Base-by-base conservation (phyloP, 2,797 vertebrate genomes). In the Antrozous pallidus region DNA sequence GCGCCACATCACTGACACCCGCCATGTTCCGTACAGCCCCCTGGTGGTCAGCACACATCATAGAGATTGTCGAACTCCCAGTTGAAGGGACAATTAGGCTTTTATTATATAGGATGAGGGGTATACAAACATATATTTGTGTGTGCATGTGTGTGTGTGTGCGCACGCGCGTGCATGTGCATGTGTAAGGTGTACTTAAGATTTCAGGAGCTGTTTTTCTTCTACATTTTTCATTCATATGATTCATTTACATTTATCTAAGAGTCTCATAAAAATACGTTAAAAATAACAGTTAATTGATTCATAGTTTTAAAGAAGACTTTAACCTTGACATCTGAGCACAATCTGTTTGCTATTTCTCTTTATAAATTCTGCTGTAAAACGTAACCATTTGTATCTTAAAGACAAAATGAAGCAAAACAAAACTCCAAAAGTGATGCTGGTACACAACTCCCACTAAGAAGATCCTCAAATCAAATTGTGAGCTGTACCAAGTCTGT, bases 131-230 rank as follows among this genome's bases (percentile, higher is more conserved):
- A 26, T 42, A 17, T 36, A 47, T 78, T 63, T 56, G 16, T 71
- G 1, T 28, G 3, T n/a, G n/a, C n/a, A n/a, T 75, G 18, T 31
- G 11, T 77, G 8, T n/a, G 11, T 61, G 2, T 33, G 2, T 22
- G 10, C 20, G 3, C 17, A 3, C 31, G 2, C 17, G 10, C 20
- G 3, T 20, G 4, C 31, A 2, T 8, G 4, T n/a, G 24, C 0
- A 0, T 78, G 51, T 0, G 0, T 51, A 54, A 78, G 33, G 82
- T 69, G 28, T 7, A 42, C 8, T 81, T 91, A 2, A 49, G 49
- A 69, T 80, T 88, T 88, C 45, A 71, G n/a, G 20, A 65, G 28
- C 47, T 69, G 61, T 83, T 38, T 69, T 18, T 31, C 12, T 61
- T 9, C 14, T 45, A 6, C 1, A 31, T 22, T 63, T 73, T 69